Conservation (phyloP, 2,797 vertebrate species). For the Lemur catta region DNA sequence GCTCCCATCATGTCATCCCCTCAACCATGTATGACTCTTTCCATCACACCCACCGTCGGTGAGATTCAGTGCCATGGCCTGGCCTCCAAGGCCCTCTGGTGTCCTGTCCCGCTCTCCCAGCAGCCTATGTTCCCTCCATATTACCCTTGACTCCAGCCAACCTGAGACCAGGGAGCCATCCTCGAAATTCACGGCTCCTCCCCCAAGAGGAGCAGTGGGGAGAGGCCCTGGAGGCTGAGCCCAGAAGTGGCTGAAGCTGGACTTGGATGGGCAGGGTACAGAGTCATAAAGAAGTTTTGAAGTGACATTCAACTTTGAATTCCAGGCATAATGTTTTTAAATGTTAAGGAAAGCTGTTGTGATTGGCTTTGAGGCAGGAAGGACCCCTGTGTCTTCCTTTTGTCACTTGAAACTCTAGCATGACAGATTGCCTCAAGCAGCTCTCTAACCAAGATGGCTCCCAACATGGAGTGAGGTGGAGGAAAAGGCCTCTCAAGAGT, state of each 20-base stretch:
- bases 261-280: not conserved
- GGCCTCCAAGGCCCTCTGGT: not conserved
- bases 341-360: not conserved
- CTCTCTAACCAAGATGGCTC: not conserved
- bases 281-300: not conserved
- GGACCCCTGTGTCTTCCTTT: not conserved
- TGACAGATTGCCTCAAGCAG: not conserved
- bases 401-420: not conserved
- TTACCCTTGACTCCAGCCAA: not conserved
- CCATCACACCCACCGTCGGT: not conserved
- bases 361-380: not conserved
- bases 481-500: slow-evolving; percentile 11
- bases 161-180: not conserved
- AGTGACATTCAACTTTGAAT: not conserved
- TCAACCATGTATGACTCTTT: not conserved
- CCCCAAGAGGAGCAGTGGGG: rapidly evolving
- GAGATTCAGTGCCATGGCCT: not conserved
- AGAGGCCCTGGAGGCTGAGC: not conserved
- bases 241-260: not conserved
- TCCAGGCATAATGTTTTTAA: not conserved
- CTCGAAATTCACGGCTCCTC: not conserved
- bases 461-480: not conserved
- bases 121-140: not conserved
- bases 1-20: not conserved
- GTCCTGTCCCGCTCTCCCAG: not conserved